A percentile compares a stretch with the other conserved stretches of the same genome.
Conservation (phyloP, 1,140 invertebrate genomes). For the Scaptodrosophila lebanonensis region DNA sequence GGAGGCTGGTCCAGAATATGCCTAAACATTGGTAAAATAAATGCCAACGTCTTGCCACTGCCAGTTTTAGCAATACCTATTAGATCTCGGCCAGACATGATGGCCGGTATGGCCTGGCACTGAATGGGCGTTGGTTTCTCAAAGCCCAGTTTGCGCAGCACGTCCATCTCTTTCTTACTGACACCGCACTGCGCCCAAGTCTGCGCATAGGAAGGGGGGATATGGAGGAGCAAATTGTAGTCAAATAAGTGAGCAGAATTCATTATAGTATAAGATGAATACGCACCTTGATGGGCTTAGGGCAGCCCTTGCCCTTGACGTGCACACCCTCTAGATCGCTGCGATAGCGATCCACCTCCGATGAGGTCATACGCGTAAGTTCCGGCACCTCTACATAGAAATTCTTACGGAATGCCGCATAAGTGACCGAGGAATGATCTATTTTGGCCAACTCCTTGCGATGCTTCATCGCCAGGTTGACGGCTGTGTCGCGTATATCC, state of each 20-base stretch:
- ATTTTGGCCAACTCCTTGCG: slow-evolving; percentile 94
- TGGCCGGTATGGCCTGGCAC: slow-evolving; percentile 98
- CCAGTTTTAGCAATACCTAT: slow-evolving; percentile 99
- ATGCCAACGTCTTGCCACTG: slow-evolving; percentile 99
- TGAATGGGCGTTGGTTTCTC: slow-evolving; percentile 99
- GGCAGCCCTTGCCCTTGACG: slow-evolving; percentile 92
- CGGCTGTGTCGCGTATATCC: slow-evolving; percentile 94
- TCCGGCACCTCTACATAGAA: slow-evolving; percentile 95
- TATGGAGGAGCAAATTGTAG: neutral
- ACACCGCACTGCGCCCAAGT: slow-evolving; percentile 99
- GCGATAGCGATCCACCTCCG: slow-evolving; percentile 92
- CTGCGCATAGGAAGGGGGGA: slow-evolving; percentile 26
- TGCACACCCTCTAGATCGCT: slow-evolving; percentile 90
- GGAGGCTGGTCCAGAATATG: slow-evolving; percentile 97
- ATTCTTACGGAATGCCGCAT: slow-evolving; percentile 93
- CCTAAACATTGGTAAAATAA: slow-evolving; percentile 98
- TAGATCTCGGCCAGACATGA: slow-evolving; percentile 97
- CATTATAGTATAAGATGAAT: neutral
- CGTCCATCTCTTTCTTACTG: slow-evolving; percentile 96
- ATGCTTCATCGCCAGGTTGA: slow-evolving; percentile 91
- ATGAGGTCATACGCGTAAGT: slow-evolving; percentile 91
- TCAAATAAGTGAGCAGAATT: neutral
- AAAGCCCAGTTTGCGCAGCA: slow-evolving; percentile 94
- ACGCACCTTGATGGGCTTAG: slow-evolving; percentile 90
- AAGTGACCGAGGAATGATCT: slow-evolving; percentile 89